phyloP scores from a whole-genome alignment of 1,140 invertebrate genomes.

The Cyclina sinensis region DNA sequence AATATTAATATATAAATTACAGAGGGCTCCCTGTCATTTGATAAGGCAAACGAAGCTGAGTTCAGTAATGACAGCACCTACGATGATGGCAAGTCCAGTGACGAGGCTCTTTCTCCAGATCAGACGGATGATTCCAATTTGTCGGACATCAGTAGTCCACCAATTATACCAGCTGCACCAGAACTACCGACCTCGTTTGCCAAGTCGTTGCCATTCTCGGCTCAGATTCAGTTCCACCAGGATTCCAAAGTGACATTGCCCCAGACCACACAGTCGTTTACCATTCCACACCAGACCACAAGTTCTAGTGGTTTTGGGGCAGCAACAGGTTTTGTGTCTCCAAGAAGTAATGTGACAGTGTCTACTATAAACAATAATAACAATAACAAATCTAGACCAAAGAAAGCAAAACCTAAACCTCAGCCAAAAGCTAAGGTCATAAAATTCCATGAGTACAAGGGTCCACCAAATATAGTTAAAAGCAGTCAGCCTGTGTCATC shows the following conservation, averaged over 20 bases:
- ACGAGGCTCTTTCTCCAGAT: constrained; percentile 84
- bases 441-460: constrained; percentile 99
- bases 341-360: constrained; percentile 62
- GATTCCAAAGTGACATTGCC: constrained; percentile 67
- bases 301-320: constrained; percentile 49
- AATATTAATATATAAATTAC: too few species aligned
- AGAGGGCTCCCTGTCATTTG: constrained; percentile 96
- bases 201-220: constrained; percentile 55
- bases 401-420: constrained; percentile 95
- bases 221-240: constrained; percentile 53
- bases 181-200: constrained; percentile 68
- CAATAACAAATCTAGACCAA: constrained; percentile 87
- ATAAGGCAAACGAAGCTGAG: constrained; percentile 95
- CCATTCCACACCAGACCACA: constrained; percentile 62
- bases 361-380: constrained; percentile 63
- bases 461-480: constrained; percentile 95
- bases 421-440: constrained; percentile 93
- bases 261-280: constrained; percentile 72
- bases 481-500: constrained; percentile 83
- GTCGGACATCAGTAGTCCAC: constrained; percentile 82
- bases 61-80: constrained; percentile 92
- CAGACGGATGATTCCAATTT: constrained; percentile 81
- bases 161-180: constrained; percentile 72
- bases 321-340: constrained; percentile 48
- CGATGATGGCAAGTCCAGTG: constrained; percentile 93